Base-by-base conservation (phyloP, 2,888 invertebrate genomes). In the Drosophila prostipennis region DNA sequence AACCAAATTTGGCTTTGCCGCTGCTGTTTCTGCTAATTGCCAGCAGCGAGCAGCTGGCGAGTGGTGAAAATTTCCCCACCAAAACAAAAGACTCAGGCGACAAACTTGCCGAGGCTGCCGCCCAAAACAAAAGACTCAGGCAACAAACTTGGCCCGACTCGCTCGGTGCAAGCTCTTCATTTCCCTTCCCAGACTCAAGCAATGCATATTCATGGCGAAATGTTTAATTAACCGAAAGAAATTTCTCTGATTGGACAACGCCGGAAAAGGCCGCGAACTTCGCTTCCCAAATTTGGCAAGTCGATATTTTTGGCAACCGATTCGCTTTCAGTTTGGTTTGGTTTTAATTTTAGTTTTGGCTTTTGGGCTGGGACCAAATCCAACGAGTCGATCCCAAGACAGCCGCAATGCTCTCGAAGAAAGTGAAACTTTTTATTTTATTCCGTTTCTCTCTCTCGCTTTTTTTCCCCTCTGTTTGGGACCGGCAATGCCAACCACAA, bases 1-100 rank as follows among this genome's bases (percentile, higher is more conserved):
- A 89, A 87, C 89, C 79, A 80, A 87, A 82, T 89, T 88, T 77
- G 87, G 80, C 52, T 46, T 53, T 59, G 70, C 60, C 42, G 76
- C 70, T 58, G 78, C 53, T 77, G 75, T 74, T 70, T 63, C 60
- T 68, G 76, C 74, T 80, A 86, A 77, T 85, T 83, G 82, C 67
- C 70, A 71, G 74, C 29, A 2, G 29, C 34, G 61, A 60, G 16
- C 57, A 80, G 65, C 56, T 59, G 63, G 53, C 48, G 49, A 46
- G 48, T 76, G 87, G 87, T 78, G 84, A 87, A 84, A 84, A 75
- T 87, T 63, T 46, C 64, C 39, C 40, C 48, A 46, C n/a, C 60
- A 69, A 76, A 69, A 73, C 56, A 69, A 80, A 86, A 78, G 78
- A 80, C 78, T 84, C 32, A 56, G 49, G 69, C 73, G 45, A 78